Conservation (phyloP, 2,113 vertebrate genomes). For the Isichthys henryi region DNA sequence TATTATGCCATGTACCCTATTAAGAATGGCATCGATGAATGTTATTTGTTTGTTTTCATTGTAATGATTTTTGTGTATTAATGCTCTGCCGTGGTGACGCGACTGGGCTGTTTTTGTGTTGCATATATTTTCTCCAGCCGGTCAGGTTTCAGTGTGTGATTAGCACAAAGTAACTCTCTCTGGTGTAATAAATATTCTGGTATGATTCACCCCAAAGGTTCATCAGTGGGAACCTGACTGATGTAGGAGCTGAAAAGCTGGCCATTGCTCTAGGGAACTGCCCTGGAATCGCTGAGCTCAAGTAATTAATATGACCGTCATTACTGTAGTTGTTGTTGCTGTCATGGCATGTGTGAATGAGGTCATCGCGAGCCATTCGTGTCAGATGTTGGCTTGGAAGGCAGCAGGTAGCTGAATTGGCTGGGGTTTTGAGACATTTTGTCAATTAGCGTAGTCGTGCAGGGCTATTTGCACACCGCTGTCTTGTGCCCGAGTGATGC, state of each 20-base stretch:
- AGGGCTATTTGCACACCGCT: neutral
- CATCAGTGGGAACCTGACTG: conserved; percentile 60
- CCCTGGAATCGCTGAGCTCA: conserved; percentile 66
- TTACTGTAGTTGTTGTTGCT: neutral
- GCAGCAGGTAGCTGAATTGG: neutral
- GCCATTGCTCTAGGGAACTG: conserved; percentile 59
- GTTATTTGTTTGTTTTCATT: neutral
- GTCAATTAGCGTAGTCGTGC: neutral
- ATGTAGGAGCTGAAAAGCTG: conserved; percentile 59
- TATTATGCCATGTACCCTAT: neutral
- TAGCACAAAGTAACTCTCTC: neutral
- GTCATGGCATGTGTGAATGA: neutral
- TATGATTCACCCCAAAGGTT: conserved; percentile 52
- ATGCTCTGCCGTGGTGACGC: neutral
- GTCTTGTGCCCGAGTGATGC: neutral
- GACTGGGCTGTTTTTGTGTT: neutral
- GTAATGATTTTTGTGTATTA: neutral
- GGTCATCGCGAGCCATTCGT: neutral
- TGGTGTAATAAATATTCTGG: neutral
- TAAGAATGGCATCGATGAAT: neutral
- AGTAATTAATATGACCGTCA: conserved; percentile 51
- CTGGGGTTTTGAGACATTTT: neutral
- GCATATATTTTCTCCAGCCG: neutral
- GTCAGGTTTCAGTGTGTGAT: neutral
- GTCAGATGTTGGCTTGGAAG: neutral